These are phyloP conservation scores for Leptinotarsa juncta DNA, from an alignment of 2,888 invertebrate species.

Conservation along the genomic window DNA sequence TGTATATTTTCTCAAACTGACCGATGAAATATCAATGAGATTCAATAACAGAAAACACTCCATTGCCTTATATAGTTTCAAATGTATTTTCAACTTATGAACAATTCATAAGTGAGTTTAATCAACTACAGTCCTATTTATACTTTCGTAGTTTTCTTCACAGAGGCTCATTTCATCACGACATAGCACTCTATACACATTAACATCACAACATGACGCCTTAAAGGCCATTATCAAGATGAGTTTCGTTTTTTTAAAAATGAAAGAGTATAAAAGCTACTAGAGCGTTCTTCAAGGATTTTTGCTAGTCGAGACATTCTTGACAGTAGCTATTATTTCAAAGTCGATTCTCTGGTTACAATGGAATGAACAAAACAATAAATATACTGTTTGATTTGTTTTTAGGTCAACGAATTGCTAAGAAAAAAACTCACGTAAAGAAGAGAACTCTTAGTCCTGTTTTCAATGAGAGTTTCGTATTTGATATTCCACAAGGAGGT, in stretches of 20 bases:
- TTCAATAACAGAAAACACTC: too few relatives aligned
- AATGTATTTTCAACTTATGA: too few relatives aligned
- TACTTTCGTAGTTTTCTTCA: not conserved
- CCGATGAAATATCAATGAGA: too few relatives aligned
- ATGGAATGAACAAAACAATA: too few relatives aligned
- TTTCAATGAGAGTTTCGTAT: conserved; percentile 98
- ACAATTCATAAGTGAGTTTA: too few relatives aligned
- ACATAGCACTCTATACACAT: not conserved
- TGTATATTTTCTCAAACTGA: too few relatives aligned
- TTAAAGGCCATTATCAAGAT: not conserved
- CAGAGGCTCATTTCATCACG: not conserved
- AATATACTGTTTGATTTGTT: too few relatives aligned
- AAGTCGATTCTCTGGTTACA: too few relatives aligned
- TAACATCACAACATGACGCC: conserved; percentile 9
- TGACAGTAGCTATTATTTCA: not conserved
- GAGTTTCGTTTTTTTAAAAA: not conserved
- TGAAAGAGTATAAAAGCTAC: not conserved
- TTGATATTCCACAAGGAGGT: conserved; percentile 87
- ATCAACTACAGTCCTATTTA: not conserved
- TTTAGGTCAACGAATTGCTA: conserved; percentile 92
- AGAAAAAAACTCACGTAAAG: conserved; percentile 99
- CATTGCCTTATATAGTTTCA: too few relatives aligned
- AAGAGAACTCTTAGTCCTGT: conserved; percentile 97
- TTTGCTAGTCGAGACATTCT: not conserved
- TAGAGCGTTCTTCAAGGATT: not conserved